These are phyloP conservation scores for Phymastichus coffea DNA, from an alignment of 1,140 invertebrate species.

Conservation along the genomic window DNA sequence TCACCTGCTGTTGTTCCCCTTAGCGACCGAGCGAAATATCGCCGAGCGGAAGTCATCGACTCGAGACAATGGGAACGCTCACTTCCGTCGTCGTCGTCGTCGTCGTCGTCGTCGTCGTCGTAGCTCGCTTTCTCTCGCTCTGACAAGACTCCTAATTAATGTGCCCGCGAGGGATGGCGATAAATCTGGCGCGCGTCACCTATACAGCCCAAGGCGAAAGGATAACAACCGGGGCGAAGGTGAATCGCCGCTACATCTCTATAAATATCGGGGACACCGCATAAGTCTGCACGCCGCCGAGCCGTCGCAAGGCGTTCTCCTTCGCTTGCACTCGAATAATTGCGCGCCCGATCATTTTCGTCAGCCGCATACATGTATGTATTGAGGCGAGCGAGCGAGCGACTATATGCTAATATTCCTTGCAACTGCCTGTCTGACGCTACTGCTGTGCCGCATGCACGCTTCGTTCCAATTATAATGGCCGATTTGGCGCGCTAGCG, in stretches of 20 bases:
- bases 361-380: no score
- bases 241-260: constrained; percentile 12
- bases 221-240: not conserved
- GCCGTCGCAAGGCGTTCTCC: no score
- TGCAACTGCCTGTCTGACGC: no score
- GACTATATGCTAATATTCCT: no score
- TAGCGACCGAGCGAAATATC: constrained; percentile 43
- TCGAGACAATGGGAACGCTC: constrained; percentile 39
- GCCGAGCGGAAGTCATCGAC: constrained; percentile 39
- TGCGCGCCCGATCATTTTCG: not conserved
- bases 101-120: no score
- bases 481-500: no score
- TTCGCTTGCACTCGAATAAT: not conserved
- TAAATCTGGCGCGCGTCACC: constrained; percentile 15
- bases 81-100: constrained; percentile 46
- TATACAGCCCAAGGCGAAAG: no score
- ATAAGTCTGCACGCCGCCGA: not conserved
- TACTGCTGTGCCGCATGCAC: no score
- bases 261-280: not conserved
- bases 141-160: constrained; percentile 14
- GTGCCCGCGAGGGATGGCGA: constrained; percentile 1
- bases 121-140: no score
- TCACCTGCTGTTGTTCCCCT: constrained; percentile 41
- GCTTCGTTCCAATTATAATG: no score
- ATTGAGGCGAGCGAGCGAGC: no score